Conservation (phyloP, 2,797 vertebrate genomes). For the Sebastes nivosus region DNA sequence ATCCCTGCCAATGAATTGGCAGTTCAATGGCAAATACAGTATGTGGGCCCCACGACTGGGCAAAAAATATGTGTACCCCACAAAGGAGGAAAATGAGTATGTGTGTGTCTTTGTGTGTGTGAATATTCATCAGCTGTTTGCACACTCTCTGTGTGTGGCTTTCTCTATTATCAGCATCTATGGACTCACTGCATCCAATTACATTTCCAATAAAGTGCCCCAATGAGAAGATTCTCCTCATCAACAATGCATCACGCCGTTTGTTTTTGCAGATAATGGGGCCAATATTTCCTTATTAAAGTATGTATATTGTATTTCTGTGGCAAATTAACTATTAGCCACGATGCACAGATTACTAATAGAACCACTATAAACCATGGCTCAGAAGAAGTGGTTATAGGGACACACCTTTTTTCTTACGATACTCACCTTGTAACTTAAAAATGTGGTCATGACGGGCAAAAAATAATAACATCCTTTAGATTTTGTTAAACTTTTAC, state of each 20-base stretch:
- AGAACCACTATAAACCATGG: neutral
- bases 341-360: neutral
- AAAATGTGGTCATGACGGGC: neutral
- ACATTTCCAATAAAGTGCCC: constrained; percentile 25
- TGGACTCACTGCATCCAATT: constrained; percentile 52
- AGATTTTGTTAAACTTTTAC: neutral
- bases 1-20: constrained; percentile 18
- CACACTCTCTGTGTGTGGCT: constrained; percentile 18
- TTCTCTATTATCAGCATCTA: constrained; percentile 32
- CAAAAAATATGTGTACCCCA: neutral
- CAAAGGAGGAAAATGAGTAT: neutral
- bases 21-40: constrained; percentile 40
- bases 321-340: neutral
- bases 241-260: neutral
- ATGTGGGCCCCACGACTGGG: neutral
- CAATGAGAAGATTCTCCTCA: constrained; percentile 15
- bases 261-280: constrained; percentile 2
- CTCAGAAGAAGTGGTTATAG: neutral
- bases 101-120: constrained; percentile 4
- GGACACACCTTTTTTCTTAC: neutral
- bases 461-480: neutral
- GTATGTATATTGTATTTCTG: neutral
- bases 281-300: constrained; percentile 1
- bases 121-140: constrained; percentile 60
- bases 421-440: neutral